Evolutionary conservation across 2,797 vertebrate species (phyloP), one percentile per base, ranked within the genome.

Genomic region (Mionectes olivaceus): DNA sequence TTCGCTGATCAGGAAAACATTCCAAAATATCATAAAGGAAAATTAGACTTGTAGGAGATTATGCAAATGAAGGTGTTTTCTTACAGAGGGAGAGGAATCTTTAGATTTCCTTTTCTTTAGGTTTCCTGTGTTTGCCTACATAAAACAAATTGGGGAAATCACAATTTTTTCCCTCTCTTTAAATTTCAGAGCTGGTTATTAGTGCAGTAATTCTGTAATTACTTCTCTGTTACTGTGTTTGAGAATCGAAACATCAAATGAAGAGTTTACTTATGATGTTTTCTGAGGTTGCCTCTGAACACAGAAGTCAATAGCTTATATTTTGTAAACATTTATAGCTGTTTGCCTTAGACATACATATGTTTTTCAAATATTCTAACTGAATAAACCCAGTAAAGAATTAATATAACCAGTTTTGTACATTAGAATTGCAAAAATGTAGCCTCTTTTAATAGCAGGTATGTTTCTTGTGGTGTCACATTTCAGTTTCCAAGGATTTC

Each of bases 1-100:
- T 78, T 95, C 56, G 37, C 8, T 84, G 87, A 83, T 89, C 68
- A 32, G 75, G 83, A 96, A 95, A 94, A 90, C 59, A 61, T 91
- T 74, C 86, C 67, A 74, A 80, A 90, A 79, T 28, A 91, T 78
- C 78, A 93, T 74, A 83, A 95, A 73, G 67, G 44, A 83, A 85
- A 70, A 80, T 64, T 64, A 75, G 68, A 76, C 83, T 92, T 67
- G 57, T 30, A 60, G 57, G 41, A 75, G 92, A 69, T 89, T 94
- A 90, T 87, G 91, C 68, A 96, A 95, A 83, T 78, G 47, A 28
- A 93, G 21, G 1, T 59, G 46, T 59, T 93, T 93, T 73, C 60
- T 76, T 87, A 39, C 49, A 57, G 32, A 87, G 50, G 4, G 44
- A 83, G 35, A 81, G 18, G 53, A 56, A 86, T 91, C 67, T 89